phyloP scores from a whole-genome alignment of 2,113 vertebrate species.

The Pampusana beccarii region DNA sequence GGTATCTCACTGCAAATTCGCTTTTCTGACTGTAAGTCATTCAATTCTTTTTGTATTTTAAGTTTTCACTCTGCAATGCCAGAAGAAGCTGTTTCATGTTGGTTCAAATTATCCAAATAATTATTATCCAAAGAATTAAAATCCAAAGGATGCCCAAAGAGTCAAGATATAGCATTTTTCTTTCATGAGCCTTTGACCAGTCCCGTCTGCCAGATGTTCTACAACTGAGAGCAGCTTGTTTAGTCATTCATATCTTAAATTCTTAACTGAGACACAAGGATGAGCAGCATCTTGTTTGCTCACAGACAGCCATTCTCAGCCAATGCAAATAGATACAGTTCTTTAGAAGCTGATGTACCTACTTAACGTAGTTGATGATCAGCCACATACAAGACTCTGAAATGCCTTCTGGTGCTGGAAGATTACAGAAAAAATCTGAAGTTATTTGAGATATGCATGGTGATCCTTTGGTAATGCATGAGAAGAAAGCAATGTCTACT shows the following conservation, averaged over 20 bases:
- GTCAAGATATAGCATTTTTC: background rate
- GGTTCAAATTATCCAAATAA: background rate
- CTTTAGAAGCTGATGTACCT: background rate
- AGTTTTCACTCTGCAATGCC: background rate
- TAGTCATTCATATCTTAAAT: background rate
- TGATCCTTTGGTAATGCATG: background rate
- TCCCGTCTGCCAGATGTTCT: background rate
- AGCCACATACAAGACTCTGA: background rate
- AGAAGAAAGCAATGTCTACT: background rate
- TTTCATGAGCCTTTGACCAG: background rate
- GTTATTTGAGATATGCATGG: background rate
- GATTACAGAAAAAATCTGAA: background rate
- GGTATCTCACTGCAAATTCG: background rate
- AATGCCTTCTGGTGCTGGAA: background rate
- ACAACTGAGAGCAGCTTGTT: background rate
- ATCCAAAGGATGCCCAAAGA: background rate
- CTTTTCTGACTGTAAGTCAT: background rate
- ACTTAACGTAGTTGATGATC: background rate
- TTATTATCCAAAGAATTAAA: background rate
- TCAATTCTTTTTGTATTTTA: background rate
- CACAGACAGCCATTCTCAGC: background rate
- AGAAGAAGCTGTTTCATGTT: background rate
- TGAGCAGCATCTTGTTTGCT: background rate
- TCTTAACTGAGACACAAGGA: background rate
- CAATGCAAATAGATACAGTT: background rate